Evolutionary conservation across 2,113 vertebrate species (phyloP).

Genomic region (Siniperca chuatsi): DNA sequence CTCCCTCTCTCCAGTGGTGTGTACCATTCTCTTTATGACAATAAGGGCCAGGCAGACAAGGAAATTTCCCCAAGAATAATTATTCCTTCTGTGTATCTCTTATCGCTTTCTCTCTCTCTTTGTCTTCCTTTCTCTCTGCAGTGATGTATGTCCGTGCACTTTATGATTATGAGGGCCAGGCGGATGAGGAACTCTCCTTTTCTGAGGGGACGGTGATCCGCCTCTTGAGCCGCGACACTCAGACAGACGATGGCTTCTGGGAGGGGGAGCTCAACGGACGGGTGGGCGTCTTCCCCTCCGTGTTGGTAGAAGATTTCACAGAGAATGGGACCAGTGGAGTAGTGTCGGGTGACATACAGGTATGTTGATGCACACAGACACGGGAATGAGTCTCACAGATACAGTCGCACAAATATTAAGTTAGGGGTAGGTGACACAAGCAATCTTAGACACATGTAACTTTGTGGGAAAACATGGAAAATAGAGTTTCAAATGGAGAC

Average conservation of each 20-base stretch:
- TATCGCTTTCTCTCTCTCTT: constrained; percentile 20
- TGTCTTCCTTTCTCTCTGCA: constrained; percentile 63
- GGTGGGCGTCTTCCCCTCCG: constrained; percentile 95
- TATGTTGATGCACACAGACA: constrained; percentile 20
- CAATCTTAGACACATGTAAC: background rate
- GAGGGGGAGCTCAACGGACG: constrained; percentile 95
- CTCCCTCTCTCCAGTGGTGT: constrained; percentile 9
- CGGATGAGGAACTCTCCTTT: constrained; percentile 95
- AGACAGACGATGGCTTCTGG: constrained; percentile 98
- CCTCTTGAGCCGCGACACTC: constrained; percentile 95
- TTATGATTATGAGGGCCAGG: constrained; percentile 98
- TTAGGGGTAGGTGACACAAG: background rate
- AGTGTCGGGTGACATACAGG: constrained; percentile 66
- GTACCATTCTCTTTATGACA: constrained; percentile 38
- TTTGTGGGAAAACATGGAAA: background rate
- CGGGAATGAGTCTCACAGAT: background rate
- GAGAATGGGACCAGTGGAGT: constrained; percentile 87
- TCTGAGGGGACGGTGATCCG: constrained; percentile 96
- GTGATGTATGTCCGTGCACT: constrained; percentile 96
- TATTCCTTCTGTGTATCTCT: constrained; percentile 25
- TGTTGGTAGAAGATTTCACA: constrained; percentile 94
- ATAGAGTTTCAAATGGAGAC: constrained; percentile 8
- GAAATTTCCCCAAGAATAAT: constrained; percentile 38
- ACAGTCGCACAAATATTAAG: no score
- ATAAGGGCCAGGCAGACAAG: constrained; percentile 18